Conservation (phyloP, 2,797 vertebrate species). For the Balearica regulorum region DNA sequence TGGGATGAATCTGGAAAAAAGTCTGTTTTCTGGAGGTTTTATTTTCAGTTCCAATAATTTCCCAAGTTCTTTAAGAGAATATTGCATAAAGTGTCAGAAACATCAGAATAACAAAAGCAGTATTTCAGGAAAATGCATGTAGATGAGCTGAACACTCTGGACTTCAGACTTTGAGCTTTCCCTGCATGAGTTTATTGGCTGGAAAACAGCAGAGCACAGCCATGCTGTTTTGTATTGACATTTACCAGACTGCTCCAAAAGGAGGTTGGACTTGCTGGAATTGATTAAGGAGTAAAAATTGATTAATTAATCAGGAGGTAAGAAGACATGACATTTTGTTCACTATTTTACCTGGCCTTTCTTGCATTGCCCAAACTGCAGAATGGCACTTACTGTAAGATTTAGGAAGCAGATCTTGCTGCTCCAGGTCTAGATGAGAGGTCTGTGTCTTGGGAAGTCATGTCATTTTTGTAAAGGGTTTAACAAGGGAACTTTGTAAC, state of each 20-base stretch:
- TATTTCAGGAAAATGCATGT: neutral
- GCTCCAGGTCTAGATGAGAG: neutral
- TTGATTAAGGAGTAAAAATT: neutral
- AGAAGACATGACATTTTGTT: neutral
- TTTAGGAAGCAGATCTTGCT: neutral
- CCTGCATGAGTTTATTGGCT: neutral
- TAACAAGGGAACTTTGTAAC: neutral
- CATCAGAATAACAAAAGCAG: neutral
- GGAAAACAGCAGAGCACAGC: neutral
- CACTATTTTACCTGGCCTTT: neutral
- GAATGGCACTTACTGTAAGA: neutral
- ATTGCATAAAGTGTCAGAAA: neutral
- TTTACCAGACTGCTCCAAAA: neutral
- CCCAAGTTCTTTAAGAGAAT: neutral
- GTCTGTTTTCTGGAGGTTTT: neutral
- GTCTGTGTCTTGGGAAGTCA: neutral
- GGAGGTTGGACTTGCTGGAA: neutral
- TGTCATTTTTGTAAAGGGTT: neutral
- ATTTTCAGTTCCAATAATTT: neutral
- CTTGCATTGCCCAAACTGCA: neutral
- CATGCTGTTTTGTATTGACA: neutral
- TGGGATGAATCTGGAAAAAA: neutral
- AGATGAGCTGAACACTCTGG: neutral
- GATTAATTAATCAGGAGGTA: neutral
- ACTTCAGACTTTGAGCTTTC: neutral